phyloP scores from a whole-genome alignment of 2,888 invertebrate genomes.

The Epicampocera succincta region DNA sequence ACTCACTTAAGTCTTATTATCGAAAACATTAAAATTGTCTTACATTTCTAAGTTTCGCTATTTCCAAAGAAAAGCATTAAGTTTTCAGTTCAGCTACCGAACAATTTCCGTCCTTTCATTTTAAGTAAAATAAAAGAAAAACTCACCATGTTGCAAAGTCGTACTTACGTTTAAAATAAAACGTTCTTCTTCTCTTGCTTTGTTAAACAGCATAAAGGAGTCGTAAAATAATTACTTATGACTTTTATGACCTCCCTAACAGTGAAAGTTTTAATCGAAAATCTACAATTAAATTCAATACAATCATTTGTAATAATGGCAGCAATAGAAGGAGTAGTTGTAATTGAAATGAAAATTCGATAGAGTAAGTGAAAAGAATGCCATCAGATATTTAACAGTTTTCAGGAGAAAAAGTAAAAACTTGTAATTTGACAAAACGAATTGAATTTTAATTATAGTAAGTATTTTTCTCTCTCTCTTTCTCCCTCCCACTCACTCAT shows the following conservation, averaged over 20 bases:
- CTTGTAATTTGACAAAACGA: conserved; percentile 26
- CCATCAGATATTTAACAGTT: conserved; percentile 38
- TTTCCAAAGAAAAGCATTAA: background rate
- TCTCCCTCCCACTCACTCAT: background rate
- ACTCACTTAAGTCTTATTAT: too few species aligned
- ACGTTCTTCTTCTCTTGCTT: background rate
- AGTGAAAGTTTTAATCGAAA: background rate
- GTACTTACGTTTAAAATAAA: background rate
- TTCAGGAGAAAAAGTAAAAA: conserved; percentile 9
- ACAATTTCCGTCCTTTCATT: too few species aligned
- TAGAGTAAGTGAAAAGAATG: conserved; percentile 55
- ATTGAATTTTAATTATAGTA: conserved; percentile 42
- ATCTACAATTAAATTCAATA: conserved; percentile 4
- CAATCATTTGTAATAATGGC: background rate
- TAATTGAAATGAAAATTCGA: conserved; percentile 57
- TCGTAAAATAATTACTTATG: conserved; percentile 8
- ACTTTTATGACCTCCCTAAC: conserved; percentile 9
- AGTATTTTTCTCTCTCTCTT: background rate
- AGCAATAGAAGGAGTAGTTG: conserved; percentile 15
- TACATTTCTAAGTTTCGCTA: background rate
- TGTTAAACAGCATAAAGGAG: background rate
- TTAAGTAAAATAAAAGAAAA: too few species aligned
- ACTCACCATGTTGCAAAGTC: too few species aligned
- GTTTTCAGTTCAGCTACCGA: background rate
- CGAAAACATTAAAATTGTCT: too few species aligned